These are phyloP conservation scores for Hybos culiciformis DNA, from an alignment of 2,888 invertebrate genomes.

Conservation along the genomic window DNA sequence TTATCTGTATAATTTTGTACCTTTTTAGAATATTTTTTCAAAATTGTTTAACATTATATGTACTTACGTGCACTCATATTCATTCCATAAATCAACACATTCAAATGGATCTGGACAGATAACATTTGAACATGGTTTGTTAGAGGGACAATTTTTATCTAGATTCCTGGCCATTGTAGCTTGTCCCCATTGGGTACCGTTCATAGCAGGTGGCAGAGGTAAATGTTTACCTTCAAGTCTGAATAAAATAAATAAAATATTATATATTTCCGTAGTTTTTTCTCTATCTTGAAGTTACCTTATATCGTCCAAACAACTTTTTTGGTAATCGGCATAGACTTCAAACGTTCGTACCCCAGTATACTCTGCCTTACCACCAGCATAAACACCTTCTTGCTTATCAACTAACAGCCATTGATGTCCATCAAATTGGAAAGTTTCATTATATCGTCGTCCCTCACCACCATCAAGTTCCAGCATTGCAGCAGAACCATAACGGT, in stretches of 20 bases:
- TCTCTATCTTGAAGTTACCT: slow-evolving; percentile 23
- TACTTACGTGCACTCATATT: slow-evolving; percentile 96
- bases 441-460: slow-evolving; percentile 85
- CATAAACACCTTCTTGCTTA: slow-evolving; percentile 89
- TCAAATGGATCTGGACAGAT: slow-evolving; percentile 88
- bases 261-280: neutral
- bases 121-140: slow-evolving; percentile 88
- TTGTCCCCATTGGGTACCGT: slow-evolving; percentile 91
- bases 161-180: slow-evolving; percentile 88
- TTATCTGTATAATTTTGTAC: slow-evolving; percentile 3
- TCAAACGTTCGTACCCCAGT: slow-evolving; percentile 88
- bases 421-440: slow-evolving; percentile 78
- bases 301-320: slow-evolving; percentile 60
- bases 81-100: slow-evolving; percentile 95
- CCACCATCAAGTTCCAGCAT: slow-evolving; percentile 88
- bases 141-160: slow-evolving; percentile 84
- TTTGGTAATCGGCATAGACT: slow-evolving; percentile 88
- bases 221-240: slow-evolving; percentile 89
- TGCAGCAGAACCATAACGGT: slow-evolving; percentile 84
- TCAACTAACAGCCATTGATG: slow-evolving; percentile 87
- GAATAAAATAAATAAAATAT: neutral
- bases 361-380: slow-evolving; percentile 91
- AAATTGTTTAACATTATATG: slow-evolving; percentile 7
- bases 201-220: slow-evolving; percentile 87
- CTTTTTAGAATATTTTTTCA: neutral